These are phyloP conservation scores for Lophius americanus DNA, from an alignment of 2,797 vertebrate genomes.

Conservation along the genomic window DNA sequence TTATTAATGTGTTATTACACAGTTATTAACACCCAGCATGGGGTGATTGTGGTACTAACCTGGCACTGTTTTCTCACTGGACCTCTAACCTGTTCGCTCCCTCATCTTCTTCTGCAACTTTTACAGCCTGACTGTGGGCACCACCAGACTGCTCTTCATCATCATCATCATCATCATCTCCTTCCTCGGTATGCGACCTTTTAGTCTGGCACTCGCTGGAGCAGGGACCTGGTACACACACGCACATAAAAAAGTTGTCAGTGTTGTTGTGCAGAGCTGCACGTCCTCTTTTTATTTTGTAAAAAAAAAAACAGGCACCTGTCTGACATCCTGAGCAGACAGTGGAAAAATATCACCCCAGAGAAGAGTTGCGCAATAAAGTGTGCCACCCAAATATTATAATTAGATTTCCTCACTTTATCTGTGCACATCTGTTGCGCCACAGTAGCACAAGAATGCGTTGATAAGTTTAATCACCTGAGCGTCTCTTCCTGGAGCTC, in stretches of 20 bases:
- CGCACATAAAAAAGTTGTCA: constrained; percentile 9
- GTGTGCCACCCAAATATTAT: no score
- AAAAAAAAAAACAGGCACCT: constrained; percentile 17
- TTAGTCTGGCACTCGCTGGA: constrained; percentile 80
- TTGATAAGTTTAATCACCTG: constrained; percentile 44
- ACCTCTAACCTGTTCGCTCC: constrained; percentile 53
- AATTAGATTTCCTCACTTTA: no score
- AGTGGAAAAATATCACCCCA: not conserved
- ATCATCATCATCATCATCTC: constrained; percentile 72
- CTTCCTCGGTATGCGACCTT: constrained; percentile 81
- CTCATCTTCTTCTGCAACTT: constrained; percentile 85
- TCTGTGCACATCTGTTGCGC: constrained; percentile 9
- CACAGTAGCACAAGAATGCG: not conserved
- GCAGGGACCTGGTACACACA: constrained; percentile 54
- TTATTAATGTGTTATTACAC: not conserved
- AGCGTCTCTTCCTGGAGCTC: constrained; percentile 81
- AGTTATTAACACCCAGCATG: not conserved
- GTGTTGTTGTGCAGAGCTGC: constrained; percentile 10
- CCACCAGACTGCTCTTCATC: constrained; percentile 62
- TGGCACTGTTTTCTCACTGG: constrained; percentile 46
- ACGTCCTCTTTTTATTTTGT: constrained; percentile 16
- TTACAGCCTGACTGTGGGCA: constrained; percentile 43
- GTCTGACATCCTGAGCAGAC: not conserved
- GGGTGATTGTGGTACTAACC: constrained; percentile 37
- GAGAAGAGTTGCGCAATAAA: no score